Percentiles rank a stretch among this genome's conserved stretches.
Conservation (phyloP, 2,888 invertebrate genomes). For the Protophormia terraenovae region DNA sequence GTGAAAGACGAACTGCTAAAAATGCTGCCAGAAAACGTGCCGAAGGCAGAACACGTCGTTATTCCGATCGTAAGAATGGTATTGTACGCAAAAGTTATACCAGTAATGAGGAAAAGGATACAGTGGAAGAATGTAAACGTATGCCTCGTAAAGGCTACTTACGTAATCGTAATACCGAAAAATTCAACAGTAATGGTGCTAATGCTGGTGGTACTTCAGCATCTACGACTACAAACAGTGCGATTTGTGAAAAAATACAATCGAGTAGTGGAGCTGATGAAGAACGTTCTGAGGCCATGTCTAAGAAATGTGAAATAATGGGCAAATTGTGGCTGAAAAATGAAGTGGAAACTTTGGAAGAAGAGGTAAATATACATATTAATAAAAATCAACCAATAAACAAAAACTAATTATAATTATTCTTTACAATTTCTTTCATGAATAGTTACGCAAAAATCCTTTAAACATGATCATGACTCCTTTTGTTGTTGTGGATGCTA, state of each 20-base stretch:
- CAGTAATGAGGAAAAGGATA: slow-evolving; percentile 81
- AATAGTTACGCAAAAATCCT: slow-evolving; percentile 77
- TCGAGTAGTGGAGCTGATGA: slow-evolving; percentile 81
- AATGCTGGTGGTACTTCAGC: slow-evolving; percentile 75
- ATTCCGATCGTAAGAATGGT: slow-evolving; percentile 80
- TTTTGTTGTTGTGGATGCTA: slow-evolving; percentile 93
- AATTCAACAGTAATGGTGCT: slow-evolving; percentile 70
- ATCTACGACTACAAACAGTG: slow-evolving; percentile 77
- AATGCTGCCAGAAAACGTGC: slow-evolving; percentile 78
- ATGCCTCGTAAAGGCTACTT: slow-evolving; percentile 80
- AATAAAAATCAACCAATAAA: no score
- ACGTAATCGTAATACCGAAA: slow-evolving; percentile 79
- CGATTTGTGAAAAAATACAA: slow-evolving; percentile 77
- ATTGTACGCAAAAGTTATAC: slow-evolving; percentile 80
- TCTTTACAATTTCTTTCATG: not conserved
- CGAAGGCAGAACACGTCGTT: slow-evolving; percentile 79
- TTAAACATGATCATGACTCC: slow-evolving; percentile 86
- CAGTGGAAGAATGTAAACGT: slow-evolving; percentile 80
- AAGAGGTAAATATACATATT: slow-evolving; percentile 81
- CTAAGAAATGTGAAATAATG: slow-evolving; percentile 84
- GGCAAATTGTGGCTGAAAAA: slow-evolving; percentile 94
- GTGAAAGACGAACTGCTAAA: slow-evolving; percentile 78
- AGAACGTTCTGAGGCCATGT: slow-evolving; percentile 79
- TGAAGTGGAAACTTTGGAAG: slow-evolving; percentile 93
- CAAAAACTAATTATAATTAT: no score